phyloP scores from a whole-genome alignment of 2,888 invertebrate species.

The Agriopis aurantiaria region DNA sequence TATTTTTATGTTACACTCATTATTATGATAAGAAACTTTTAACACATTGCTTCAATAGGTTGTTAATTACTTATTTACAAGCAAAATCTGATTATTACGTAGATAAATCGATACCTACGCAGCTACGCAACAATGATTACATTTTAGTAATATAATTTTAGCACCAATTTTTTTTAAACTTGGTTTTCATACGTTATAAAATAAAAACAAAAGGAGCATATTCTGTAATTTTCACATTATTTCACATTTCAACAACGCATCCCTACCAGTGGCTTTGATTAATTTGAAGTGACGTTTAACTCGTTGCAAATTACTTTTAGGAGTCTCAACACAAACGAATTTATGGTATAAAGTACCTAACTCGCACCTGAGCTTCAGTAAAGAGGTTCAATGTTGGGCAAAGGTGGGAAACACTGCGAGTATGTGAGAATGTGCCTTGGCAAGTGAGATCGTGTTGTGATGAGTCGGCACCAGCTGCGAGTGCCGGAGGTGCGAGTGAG shows the following conservation, averaged over 20 bases:
- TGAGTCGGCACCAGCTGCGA: conserved; percentile 86
- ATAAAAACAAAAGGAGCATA: too few relatives aligned
- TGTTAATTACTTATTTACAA: background rate
- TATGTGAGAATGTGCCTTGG: conserved; percentile 38
- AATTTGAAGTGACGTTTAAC: background rate
- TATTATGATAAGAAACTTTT: background rate
- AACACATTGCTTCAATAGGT: background rate
- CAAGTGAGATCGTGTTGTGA: conserved; percentile 76
- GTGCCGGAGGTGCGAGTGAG: conserved; percentile 90
- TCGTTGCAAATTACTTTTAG: background rate
- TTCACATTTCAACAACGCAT: conserved; percentile 24
- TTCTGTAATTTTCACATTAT: too few relatives aligned
- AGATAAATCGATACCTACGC: too few relatives aligned
- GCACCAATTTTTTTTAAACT: too few relatives aligned
- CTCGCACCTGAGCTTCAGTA: background rate
- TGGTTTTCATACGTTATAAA: too few relatives aligned
- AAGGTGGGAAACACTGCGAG: conserved; percentile 6
- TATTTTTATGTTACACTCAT: background rate
- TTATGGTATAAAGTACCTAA: background rate
- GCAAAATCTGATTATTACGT: too few relatives aligned
- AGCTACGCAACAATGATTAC: too few relatives aligned
- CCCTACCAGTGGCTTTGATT: background rate
- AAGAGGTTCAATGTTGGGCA: background rate
- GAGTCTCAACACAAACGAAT: background rate
- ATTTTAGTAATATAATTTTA: too few relatives aligned